phyloP scores from a whole-genome alignment of 2,797 vertebrate species.

The Synanceia verrucosa region DNA sequence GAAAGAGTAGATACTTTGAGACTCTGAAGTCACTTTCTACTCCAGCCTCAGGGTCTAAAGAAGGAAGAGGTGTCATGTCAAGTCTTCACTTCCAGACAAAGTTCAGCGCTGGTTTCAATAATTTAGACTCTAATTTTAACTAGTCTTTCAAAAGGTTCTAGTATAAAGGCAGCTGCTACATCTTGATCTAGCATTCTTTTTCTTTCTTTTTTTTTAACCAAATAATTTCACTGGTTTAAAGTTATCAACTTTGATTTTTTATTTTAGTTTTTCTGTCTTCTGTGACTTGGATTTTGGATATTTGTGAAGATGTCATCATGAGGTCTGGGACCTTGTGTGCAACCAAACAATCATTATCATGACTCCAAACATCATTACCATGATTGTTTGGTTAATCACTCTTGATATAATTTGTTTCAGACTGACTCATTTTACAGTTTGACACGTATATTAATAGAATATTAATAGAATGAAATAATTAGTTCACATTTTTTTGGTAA shows the following conservation, averaged over 20 bases:
- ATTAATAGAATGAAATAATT: no score
- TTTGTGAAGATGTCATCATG: not conserved
- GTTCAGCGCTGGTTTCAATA: slow-evolving; percentile 31
- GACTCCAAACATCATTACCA: no score
- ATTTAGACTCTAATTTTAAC: slow-evolving; percentile 20
- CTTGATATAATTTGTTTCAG: not conserved
- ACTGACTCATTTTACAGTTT: not conserved
- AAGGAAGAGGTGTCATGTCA: slow-evolving; percentile 22
- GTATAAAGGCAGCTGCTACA: not conserved
- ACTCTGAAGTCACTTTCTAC: slow-evolving; percentile 26
- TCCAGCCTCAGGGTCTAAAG: slow-evolving; percentile 28
- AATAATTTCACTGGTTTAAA: not conserved
- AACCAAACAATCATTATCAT: no score
- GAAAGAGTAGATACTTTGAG: not conserved
- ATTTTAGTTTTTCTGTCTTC: not conserved
- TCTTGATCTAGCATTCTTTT: not conserved
- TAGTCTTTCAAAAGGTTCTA: slow-evolving; percentile 4
- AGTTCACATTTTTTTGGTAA: no score
- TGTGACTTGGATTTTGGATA: not conserved
- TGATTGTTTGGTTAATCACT: not conserved
- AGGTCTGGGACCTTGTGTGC: not conserved
- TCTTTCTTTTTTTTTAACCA: not conserved
- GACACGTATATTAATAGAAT: no score
- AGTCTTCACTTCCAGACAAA: slow-evolving; percentile 25
- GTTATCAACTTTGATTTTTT: not conserved